Base-by-base conservation (phyloP, 2,113 vertebrate genomes). In the Rallus limicola region DNA sequence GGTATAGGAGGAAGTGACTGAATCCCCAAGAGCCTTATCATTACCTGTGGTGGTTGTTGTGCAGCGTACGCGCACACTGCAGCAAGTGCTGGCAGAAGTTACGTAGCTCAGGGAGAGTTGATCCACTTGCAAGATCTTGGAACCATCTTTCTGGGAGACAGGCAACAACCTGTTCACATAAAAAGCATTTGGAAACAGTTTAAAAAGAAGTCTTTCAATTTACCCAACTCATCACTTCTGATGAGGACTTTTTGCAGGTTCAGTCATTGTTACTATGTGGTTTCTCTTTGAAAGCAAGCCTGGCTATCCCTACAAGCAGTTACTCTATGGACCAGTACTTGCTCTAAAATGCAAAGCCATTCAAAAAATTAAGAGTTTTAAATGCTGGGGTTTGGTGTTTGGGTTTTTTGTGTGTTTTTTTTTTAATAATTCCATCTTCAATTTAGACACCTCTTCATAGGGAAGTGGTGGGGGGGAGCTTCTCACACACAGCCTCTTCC, bases 101-200 rank as follows among this genome's bases (percentile, higher is more conserved):
- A 85, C 92, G 95, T 52, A 99, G 97, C 69, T 99, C 98, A 13
- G 98, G 98, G 81, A 99, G 94, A 88, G 97, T 96, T 19, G 97
- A 97, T 60, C 93, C 98, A 92, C 70, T 77, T n/a, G 86, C 82
- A 53, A 98, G 94, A 52, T 93, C 97, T 65, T 91, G 88, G 87
- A 99, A 99, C 99, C 99, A 99, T 24, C 98, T 98, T 42, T 88
- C 90, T 19, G 99, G 99, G 69, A 99, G 71, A 94, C 95, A 98
- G 1, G 96, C 97, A 58, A 98, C 97, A 59, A 99, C 98, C 99
- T 98, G 85, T 79, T 80, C 76, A 93, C 67, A 34, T 84, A 69
- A 52, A 77, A 24, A 42, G 31, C 21, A 58, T 53, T 92, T 90
- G 10, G 13, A 15, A 69, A 63, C 72, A 50, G 34, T 33, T 79